phyloP scores from a whole-genome alignment of 2,888 invertebrate genomes.

The Isotomurus palustris region DNA sequence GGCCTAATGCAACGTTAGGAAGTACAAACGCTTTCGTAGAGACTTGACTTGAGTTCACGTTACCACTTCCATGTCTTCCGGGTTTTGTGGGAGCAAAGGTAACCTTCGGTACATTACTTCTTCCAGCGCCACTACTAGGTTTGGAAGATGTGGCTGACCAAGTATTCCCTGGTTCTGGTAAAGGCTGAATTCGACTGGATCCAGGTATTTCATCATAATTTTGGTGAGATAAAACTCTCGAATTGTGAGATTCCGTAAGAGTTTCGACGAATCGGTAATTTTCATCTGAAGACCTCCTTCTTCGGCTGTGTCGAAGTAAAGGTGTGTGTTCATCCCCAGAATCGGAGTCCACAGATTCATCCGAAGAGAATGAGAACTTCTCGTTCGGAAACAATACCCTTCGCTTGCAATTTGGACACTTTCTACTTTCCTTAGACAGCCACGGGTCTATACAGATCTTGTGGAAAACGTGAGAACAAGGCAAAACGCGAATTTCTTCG shows the following conservation, averaged over 20 bases:
- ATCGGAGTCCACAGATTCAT: slow-evolving; percentile 25
- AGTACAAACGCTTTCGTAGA: too few species aligned
- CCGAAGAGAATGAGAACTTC: slow-evolving; percentile 52
- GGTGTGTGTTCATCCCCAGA: slow-evolving; percentile 31
- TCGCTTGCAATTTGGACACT: slow-evolving; percentile 41
- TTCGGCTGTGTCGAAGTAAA: slow-evolving; percentile 17
- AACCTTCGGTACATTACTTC: neutral
- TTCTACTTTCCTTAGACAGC: slow-evolving; percentile 32
- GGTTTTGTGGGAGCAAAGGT: neutral
- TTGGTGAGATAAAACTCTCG: neutral
- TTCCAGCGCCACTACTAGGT: neutral
- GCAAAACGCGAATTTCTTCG: slow-evolving; percentile 36
- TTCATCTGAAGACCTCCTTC: slow-evolving; percentile 13
- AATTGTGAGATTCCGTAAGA: slow-evolving; percentile 26
- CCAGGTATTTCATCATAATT: neutral
- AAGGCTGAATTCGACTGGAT: neutral
- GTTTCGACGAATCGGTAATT: slow-evolving; percentile 29
- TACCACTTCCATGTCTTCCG: neutral
- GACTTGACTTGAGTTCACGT: too few species aligned
- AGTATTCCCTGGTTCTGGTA: neutral
- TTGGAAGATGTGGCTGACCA: neutral
- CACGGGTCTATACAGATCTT: slow-evolving; percentile 37
- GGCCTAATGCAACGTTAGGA: too few species aligned
- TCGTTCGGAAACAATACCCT: slow-evolving; percentile 68
- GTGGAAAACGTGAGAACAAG: slow-evolving; percentile 41